Percentiles rank a stretch among this genome's conserved stretches.
Evolutionary conservation across 2,797 vertebrate genomes (phyloP).

Genomic region (Carduelis carduelis): DNA sequence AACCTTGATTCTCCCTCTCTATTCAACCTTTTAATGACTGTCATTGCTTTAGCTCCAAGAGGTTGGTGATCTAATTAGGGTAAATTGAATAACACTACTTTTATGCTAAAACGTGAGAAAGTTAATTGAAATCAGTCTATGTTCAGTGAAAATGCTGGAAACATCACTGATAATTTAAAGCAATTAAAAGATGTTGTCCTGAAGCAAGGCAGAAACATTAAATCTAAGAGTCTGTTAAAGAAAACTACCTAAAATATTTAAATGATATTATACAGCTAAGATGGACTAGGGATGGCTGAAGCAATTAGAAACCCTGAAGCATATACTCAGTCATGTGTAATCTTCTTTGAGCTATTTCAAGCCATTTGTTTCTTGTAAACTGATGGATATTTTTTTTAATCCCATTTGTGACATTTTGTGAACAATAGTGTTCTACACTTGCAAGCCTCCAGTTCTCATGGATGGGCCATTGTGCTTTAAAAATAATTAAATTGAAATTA

Average conservation of each 20-base stretch:
- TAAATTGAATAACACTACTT: conserved; percentile 72
- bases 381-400: not conserved
- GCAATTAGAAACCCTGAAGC: conserved; percentile 44
- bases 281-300: conserved; percentile 43
- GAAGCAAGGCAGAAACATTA: conserved; percentile 67
- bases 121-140: conserved; percentile 77
- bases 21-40: conserved; percentile 61
- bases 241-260: conserved; percentile 70
- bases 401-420: not conserved
- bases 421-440: not conserved
- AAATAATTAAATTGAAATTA: not conserved
- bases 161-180: conserved; percentile 72
- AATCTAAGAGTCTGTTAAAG: conserved; percentile 64
- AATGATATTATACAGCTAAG: conserved; percentile 40
- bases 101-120: conserved; percentile 70
- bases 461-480: not conserved
- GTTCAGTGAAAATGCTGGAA: conserved; percentile 68
- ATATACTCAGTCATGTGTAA: conserved; percentile 20
- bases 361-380: not conserved
- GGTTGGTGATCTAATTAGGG: conserved; percentile 69
- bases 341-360: not conserved
- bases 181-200: conserved; percentile 74
- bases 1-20: conserved; percentile 19
- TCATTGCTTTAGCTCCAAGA: conserved; percentile 57
- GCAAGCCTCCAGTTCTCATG: not conserved